A percentile compares a stretch with the other conserved stretches of the same genome.
Evolutionary conservation across 2,797 vertebrate genomes (phyloP).

Genomic region (Alca torda): DNA sequence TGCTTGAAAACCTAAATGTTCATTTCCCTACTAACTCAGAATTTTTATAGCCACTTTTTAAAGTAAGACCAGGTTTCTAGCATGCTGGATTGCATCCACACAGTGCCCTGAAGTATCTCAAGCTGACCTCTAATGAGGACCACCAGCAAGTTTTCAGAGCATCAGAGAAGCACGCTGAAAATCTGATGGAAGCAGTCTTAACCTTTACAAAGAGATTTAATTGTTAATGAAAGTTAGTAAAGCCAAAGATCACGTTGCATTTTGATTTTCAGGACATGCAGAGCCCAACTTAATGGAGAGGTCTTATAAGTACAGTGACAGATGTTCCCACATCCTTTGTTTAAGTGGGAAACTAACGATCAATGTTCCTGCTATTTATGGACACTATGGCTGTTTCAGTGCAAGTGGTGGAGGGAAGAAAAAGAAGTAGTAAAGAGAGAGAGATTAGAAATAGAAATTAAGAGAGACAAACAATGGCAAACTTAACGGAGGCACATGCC

Average conservation of each 20-base stretch:
- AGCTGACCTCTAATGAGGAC: not conserved
- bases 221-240: not conserved
- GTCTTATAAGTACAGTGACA: constrained; percentile 73
- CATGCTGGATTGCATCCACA: not conserved
- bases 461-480: constrained; percentile 15
- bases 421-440: not conserved
- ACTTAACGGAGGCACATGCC: not conserved
- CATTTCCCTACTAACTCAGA: not conserved
- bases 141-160: not conserved
- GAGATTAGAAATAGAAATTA: not conserved
- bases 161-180: not conserved
- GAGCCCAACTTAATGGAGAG: constrained; percentile 36
- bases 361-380: constrained; percentile 4
- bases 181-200: not conserved
- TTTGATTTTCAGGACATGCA: constrained; percentile 1
- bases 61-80: not conserved
- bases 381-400: not conserved
- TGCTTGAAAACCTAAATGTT: not conserved
- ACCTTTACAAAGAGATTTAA: not conserved
- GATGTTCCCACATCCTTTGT: constrained; percentile 41
- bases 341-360: constrained; percentile 36
- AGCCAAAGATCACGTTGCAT: not conserved
- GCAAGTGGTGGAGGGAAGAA: not conserved
- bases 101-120: not conserved
- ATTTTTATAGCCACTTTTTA: not conserved